phyloP scores from a whole-genome alignment of 2,888 invertebrate species.

The Hedya salicella region DNA sequence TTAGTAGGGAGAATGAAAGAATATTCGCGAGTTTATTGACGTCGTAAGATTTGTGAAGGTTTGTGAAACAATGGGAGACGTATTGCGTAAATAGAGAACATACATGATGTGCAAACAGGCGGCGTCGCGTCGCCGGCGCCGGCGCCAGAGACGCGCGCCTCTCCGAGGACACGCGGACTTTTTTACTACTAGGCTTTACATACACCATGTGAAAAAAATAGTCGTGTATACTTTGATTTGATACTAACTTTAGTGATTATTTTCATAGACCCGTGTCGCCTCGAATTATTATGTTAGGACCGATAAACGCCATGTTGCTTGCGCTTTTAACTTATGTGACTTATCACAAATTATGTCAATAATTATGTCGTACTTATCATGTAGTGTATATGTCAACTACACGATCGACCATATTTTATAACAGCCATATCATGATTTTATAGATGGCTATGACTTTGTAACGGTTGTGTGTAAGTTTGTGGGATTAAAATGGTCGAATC shows the following conservation, averaged over 20 bases:
- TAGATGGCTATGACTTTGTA: too few relatives aligned
- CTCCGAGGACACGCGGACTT: constrained; percentile 60
- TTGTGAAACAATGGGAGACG: constrained; percentile 71
- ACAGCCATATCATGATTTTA: too few relatives aligned
- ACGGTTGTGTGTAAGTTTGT: too few relatives aligned
- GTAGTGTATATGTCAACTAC: too few relatives aligned
- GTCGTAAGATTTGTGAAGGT: constrained; percentile 61
- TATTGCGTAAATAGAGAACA: constrained; percentile 78
- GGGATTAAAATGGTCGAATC: too few relatives aligned
- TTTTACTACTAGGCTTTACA: constrained; percentile 34
- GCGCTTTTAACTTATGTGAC: too few relatives aligned
- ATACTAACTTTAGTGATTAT: neutral
- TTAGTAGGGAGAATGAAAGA: constrained; percentile 16
- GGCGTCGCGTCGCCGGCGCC: constrained; percentile 67
- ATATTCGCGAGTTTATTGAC: constrained; percentile 50
- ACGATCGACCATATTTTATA: too few relatives aligned
- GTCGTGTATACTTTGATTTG: neutral
- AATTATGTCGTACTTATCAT: too few relatives aligned
- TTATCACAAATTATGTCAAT: too few relatives aligned
- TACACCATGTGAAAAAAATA: neutral
- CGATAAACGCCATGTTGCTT: too few relatives aligned
- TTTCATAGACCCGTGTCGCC: too few relatives aligned
- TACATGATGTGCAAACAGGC: constrained; percentile 74
- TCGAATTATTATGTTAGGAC: too few relatives aligned
- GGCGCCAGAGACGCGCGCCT: constrained; percentile 52